These are phyloP conservation scores for Amphiprion percula DNA, from an alignment of 2,113 vertebrate species.

Conservation along the genomic window DNA sequence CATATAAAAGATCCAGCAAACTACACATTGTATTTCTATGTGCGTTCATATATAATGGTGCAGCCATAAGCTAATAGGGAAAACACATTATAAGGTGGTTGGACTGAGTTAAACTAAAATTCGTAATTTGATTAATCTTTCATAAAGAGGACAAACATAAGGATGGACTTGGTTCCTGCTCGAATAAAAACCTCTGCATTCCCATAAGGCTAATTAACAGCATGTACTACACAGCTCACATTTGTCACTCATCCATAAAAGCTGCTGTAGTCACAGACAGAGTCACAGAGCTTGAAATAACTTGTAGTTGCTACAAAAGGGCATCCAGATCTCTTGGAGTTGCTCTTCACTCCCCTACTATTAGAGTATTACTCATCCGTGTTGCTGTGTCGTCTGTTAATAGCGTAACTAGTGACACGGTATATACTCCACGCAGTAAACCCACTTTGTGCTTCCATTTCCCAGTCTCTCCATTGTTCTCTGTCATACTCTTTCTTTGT, in stretches of 20 bases:
- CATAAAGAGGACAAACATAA: background rate
- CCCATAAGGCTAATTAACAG: background rate
- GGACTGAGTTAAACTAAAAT: background rate
- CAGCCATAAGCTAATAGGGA: too few relatives aligned
- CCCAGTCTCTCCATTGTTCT: constrained; percentile 49
- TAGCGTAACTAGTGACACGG: constrained; percentile 46
- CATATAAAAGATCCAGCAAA: too few relatives aligned
- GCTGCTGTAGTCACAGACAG: constrained; percentile 13
- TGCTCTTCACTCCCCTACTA: constrained; percentile 42
- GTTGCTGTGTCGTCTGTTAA: constrained; percentile 27
- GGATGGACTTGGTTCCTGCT: too few relatives aligned
- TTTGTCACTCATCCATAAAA: constrained; percentile 25
- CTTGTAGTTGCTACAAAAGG: constrained; percentile 18
- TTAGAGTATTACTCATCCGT: constrained; percentile 56
- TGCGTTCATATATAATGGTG: too few relatives aligned
- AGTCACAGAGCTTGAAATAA: constrained; percentile 29
- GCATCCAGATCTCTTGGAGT: constrained; percentile 38
- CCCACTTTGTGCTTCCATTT: constrained; percentile 40
- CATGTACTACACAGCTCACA: constrained; percentile 11
- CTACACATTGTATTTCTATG: too few relatives aligned
- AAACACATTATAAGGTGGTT: too few relatives aligned
- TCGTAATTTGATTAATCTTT: background rate
- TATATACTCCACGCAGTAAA: constrained; percentile 22
- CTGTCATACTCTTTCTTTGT: constrained; percentile 63
- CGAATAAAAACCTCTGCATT: background rate